These are phyloP conservation scores for Himalopsyche tibetana DNA, from an alignment of 2,888 invertebrate species.

Conservation along the genomic window DNA sequence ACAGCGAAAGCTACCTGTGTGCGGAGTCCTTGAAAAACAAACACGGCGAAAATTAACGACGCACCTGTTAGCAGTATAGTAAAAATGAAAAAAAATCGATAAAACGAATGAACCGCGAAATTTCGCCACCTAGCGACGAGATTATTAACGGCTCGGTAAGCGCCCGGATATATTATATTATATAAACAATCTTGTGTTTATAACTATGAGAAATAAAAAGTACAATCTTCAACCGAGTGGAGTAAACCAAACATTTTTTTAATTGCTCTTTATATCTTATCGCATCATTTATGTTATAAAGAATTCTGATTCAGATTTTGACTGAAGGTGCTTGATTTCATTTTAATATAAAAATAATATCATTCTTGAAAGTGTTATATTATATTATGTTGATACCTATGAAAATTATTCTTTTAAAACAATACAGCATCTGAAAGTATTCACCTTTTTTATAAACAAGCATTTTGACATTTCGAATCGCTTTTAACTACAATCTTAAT, in stretches of 20 bases:
- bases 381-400: too few species aligned
- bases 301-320: too few species aligned
- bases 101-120: conserved; percentile 40
- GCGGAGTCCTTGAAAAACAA: conserved; percentile 35
- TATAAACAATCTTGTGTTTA: conserved; percentile 23
- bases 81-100: conserved; percentile 39
- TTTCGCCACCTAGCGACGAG: conserved; percentile 36
- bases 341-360: too few species aligned
- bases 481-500: too few species aligned
- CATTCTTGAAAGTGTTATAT: too few species aligned
- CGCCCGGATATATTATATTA: background rate
- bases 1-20: conserved; percentile 4
- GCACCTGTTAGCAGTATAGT: conserved; percentile 18
- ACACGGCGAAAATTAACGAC: conserved; percentile 34
- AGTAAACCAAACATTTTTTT: background rate
- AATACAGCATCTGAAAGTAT: too few species aligned
- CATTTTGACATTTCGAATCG: too few species aligned
- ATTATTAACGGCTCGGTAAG: conserved; percentile 27
- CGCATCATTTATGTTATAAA: too few species aligned
- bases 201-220: background rate
- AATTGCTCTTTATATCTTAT: too few species aligned
- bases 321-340: too few species aligned
- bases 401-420: too few species aligned
- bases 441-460: too few species aligned
- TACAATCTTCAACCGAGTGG: background rate